A percentile compares a stretch with the other conserved stretches of the same genome.
phyloP scores from a whole-genome alignment of 64 coral and sea anemone genomes.

The Porites lutea region DNA sequence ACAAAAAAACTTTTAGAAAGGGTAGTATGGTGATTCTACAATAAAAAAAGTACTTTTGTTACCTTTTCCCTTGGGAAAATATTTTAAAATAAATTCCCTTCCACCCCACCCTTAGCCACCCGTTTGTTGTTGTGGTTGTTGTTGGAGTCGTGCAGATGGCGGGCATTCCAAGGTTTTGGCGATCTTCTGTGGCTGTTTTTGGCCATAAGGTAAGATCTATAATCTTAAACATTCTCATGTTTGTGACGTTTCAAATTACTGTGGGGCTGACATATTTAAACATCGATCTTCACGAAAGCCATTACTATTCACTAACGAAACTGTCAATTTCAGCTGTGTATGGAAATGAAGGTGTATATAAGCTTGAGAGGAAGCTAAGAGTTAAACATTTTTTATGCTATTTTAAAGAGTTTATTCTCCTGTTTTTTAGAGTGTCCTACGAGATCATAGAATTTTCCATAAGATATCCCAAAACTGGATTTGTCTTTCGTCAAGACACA shows the following conservation, averaged over 20 bases:
- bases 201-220: neutral
- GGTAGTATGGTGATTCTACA: too few relatives aligned
- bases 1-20: too few relatives aligned
- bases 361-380: too few relatives aligned
- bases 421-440: neutral
- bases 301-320: too few relatives aligned
- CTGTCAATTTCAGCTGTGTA: too few relatives aligned
- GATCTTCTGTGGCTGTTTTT: conserved; percentile 8
- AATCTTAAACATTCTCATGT: too few relatives aligned
- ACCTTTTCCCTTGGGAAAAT: neutral
- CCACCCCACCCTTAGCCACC: neutral
- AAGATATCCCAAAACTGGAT: conserved; percentile 14
- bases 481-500: neutral
- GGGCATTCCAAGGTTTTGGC: neutral
- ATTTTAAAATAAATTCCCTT: neutral
- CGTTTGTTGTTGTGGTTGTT: neutral
- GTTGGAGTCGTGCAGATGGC: neutral
- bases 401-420: neutral
- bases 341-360: too few relatives aligned
- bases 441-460: neutral
- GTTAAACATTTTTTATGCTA: neutral
- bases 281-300: too few relatives aligned
- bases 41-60: too few relatives aligned
- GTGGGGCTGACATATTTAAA: too few relatives aligned
- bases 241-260: too few relatives aligned